Conservation (phyloP, 1,140 invertebrate species). For the Batillaria attramentaria region DNA sequence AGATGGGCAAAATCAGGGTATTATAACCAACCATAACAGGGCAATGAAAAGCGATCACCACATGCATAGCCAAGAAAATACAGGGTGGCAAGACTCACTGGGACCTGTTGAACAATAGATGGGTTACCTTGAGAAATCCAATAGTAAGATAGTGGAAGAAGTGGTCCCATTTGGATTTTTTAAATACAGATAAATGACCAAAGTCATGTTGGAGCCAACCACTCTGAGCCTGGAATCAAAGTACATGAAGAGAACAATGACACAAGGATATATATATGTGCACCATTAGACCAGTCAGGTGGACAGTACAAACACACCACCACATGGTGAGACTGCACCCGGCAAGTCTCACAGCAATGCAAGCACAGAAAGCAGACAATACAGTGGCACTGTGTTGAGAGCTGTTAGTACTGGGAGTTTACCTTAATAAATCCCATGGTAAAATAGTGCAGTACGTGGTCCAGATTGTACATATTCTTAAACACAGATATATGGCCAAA, state of each 20-base stretch:
- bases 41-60: background rate
- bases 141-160: conserved; percentile 62
- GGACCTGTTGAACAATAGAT: background rate
- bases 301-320: too few species aligned
- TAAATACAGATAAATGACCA: conserved; percentile 69
- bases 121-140: conserved; percentile 60
- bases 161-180: conserved; percentile 56
- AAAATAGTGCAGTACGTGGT: conserved; percentile 63
- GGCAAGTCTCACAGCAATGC: too few species aligned
- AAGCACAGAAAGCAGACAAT: too few species aligned
- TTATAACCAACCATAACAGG: too few species aligned
- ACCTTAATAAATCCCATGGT: conserved; percentile 64
- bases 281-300: too few species aligned
- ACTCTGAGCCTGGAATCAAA: conserved; percentile 62
- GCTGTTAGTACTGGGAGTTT: background rate
- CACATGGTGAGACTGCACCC: too few species aligned
- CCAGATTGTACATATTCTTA: conserved; percentile 48
- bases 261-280: too few species aligned
- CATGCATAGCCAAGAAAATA: background rate
- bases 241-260: conserved; percentile 10
- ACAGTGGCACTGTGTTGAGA: too few species aligned
- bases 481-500: conserved; percentile 70
- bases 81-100: background rate
- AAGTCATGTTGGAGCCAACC: conserved; percentile 72
- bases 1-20: background rate